phyloP scores from a whole-genome alignment of 2,797 vertebrate genomes.

The Sebastes melanostomus region DNA sequence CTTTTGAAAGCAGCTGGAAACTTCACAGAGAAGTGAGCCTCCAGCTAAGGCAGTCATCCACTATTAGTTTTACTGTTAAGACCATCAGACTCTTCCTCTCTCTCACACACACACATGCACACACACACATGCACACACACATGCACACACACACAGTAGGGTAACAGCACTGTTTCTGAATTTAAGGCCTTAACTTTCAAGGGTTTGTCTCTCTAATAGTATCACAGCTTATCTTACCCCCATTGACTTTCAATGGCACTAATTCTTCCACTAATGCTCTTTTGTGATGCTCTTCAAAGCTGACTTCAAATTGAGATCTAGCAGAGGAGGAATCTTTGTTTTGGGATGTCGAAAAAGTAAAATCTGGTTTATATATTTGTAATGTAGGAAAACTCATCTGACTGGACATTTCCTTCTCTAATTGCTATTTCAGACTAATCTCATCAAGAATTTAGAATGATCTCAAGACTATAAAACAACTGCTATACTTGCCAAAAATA shows the following conservation, averaged over 20 bases:
- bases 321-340: background rate
- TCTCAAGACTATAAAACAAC: background rate
- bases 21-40: constrained; percentile 62
- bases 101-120: background rate
- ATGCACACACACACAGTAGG: background rate
- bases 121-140: background rate
- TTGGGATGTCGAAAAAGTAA: background rate
- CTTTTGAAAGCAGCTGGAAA: constrained; percentile 77
- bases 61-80: constrained; percentile 86
- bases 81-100: constrained; percentile 71
- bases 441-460: no score
- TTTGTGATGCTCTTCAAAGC: constrained; percentile 8
- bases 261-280: background rate
- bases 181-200: constrained; percentile 24
- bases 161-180: constrained; percentile 26
- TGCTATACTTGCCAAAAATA: no score
- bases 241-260: constrained; percentile 12
- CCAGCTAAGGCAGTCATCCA: constrained; percentile 66
- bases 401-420: background rate
- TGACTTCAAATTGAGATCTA: background rate
- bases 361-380: background rate
- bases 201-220: constrained; percentile 13
- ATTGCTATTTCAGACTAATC: no score
- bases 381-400: background rate
- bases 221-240: constrained; percentile 13